Percentiles rank a stretch among this genome's conserved stretches.
These are phyloP conservation scores for Lepidonotus clava DNA, from an alignment of 2,888 invertebrate genomes.

Conservation along the genomic window DNA sequence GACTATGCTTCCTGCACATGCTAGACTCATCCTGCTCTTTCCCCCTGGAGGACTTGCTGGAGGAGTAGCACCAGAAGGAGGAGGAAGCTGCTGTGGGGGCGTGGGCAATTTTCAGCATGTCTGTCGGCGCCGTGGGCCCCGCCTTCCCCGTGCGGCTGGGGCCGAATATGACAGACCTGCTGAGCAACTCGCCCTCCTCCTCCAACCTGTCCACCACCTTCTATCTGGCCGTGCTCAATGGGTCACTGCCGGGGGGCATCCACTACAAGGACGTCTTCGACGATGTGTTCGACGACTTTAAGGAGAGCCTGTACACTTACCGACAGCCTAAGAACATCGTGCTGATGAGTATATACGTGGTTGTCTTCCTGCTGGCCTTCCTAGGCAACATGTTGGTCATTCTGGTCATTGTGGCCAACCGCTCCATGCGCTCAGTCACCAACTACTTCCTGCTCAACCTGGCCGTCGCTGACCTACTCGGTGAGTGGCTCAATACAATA, in stretches of 20 bases:
- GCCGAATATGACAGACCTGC: not conserved
- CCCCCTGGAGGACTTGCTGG: too few species aligned
- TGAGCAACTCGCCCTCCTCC: not conserved
- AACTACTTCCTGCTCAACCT: conserved; percentile 75
- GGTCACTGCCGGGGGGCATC: not conserved
- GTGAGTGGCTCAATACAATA: conserved; percentile 69
- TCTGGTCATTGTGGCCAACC: conserved; percentile 70
- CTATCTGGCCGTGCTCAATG: conserved; percentile 4
- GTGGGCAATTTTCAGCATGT: not conserved
- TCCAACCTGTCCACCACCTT: not conserved
- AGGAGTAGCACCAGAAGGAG: not conserved
- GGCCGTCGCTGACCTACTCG: conserved; percentile 72
- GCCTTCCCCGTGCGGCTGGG: not conserved
- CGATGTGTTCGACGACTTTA: conserved; percentile 53
- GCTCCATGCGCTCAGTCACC: conserved; percentile 72
- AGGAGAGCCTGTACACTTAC: conserved; percentile 63
- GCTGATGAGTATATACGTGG: conserved; percentile 69
- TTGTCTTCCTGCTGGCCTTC: conserved; percentile 70
- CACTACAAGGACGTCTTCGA: conserved; percentile 22
- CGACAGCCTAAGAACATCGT: conserved; percentile 68
- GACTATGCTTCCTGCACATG: too few species aligned
- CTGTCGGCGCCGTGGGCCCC: not conserved
- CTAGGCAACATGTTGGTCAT: conserved; percentile 72
- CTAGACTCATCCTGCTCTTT: too few species aligned
- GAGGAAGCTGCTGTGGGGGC: not conserved